Percentiles rank a stretch among this genome's conserved stretches.
Conservation (phyloP, 2,888 invertebrate genomes). For the Blastobasis adustella region DNA sequence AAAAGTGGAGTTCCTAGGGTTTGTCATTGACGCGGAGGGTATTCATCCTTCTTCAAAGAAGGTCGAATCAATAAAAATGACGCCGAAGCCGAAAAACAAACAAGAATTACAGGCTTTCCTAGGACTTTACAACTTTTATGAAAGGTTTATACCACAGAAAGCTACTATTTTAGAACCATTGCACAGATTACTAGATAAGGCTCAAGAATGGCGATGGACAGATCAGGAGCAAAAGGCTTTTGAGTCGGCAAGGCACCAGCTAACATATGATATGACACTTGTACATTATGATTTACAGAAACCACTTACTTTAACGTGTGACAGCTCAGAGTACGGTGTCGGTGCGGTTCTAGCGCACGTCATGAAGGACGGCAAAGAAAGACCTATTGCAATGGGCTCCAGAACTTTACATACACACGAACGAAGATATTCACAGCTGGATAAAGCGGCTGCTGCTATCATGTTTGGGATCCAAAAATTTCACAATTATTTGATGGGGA, state of each 20-base stretch:
- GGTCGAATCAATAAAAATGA: no score
- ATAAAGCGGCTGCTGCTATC: constrained; percentile 14
- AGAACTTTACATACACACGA: constrained; percentile 11
- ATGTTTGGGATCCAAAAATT: constrained; percentile 14
- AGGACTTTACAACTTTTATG: constrained; percentile 8
- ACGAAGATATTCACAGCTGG: no score
- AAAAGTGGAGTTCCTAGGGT: no score
- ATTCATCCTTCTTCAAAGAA: no score
- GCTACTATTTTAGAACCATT: constrained; percentile 1
- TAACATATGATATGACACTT: no score
- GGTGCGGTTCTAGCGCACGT: constrained; percentile 8
- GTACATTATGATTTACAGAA: no score
- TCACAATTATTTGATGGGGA: constrained; percentile 9
- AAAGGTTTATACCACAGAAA: constrained; percentile 1
- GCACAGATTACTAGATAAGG: neutral
- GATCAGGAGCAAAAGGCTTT: no score
- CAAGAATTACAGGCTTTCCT: constrained; percentile 7
- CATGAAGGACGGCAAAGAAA: constrained; percentile 10
- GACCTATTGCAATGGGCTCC: constrained; percentile 7
- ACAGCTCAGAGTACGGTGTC: constrained; percentile 5
- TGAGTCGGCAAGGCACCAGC: no score
- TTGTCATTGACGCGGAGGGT: no score
- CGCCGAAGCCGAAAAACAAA: no score
- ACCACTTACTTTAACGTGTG: no score
- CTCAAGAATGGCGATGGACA: no score